Percentiles rank a stretch among this genome's conserved stretches.
These are phyloP conservation scores for Polia nebulosa DNA, from an alignment of 2,888 invertebrate species.

Conservation along the genomic window DNA sequence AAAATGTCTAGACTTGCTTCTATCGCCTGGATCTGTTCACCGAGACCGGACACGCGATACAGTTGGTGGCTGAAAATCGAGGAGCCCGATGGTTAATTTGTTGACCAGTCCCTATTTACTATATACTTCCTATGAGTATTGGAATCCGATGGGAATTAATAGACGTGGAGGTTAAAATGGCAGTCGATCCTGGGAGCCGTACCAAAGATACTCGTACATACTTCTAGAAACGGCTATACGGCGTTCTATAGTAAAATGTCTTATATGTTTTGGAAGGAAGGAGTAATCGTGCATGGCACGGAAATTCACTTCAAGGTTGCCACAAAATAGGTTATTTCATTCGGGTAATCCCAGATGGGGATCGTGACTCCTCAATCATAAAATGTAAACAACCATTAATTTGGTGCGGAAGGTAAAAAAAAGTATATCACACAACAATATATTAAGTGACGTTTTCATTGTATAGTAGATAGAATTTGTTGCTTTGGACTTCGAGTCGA, in stretches of 20 bases:
- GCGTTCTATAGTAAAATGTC: not conserved
- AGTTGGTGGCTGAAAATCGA: conserved; percentile 79
- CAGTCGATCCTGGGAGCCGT: not conserved
- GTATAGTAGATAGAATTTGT: not conserved
- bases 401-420: conserved; percentile 9
- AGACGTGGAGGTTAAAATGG: not conserved
- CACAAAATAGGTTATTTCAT: conserved; percentile 6
- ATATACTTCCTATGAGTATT: not conserved
- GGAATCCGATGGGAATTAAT: not conserved
- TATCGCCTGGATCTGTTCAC: conserved; percentile 73
- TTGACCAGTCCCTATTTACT: not conserved
- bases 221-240: not conserved
- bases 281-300: not conserved
- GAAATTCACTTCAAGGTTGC: conserved; percentile 18
- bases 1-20: conserved; percentile 80
- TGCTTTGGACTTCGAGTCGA: not conserved
- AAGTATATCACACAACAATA: not conserved
- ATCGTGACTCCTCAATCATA: conserved; percentile 22
- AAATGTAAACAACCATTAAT: conserved; percentile 5
- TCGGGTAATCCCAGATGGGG: conserved; percentile 2
- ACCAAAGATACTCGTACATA: not conserved
- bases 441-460: not conserved
- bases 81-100: conserved; percentile 3
- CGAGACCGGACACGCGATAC: conserved; percentile 78
- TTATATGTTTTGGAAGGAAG: not conserved